These are phyloP conservation scores for Grus americana DNA, from an alignment of 2,113 vertebrate genomes.

Conservation along the genomic window DNA sequence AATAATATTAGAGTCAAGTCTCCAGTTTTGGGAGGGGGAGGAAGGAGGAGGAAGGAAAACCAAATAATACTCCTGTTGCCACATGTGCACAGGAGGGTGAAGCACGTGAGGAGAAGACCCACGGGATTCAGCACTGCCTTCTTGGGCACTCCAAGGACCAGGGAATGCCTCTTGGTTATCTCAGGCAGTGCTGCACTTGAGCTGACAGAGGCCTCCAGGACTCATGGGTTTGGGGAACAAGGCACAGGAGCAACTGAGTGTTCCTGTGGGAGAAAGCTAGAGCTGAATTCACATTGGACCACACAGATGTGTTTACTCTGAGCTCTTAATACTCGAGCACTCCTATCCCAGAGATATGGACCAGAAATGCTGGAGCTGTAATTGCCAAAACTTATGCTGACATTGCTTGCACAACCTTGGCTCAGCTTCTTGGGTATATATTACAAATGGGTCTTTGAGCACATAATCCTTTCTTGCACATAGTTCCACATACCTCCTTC, in stretches of 20 bases:
- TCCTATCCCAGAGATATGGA: background rate
- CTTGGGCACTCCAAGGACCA: background rate
- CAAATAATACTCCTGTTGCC: background rate
- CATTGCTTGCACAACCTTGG: background rate
- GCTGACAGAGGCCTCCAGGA: background rate
- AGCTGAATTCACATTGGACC: background rate
- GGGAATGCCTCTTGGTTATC: background rate
- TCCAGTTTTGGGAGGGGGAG: background rate
- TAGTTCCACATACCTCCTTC: background rate
- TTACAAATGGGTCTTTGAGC: background rate
- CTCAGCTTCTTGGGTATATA: background rate
- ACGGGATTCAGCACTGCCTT: background rate
- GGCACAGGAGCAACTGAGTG: background rate
- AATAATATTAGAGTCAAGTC: background rate
- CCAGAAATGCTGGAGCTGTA: background rate
- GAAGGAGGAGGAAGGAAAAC: background rate
- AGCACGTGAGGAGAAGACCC: background rate
- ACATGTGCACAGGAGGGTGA: accelerated
- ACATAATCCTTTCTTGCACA: background rate
- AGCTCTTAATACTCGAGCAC: background rate
- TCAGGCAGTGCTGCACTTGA: background rate
- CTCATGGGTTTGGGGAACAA: background rate
- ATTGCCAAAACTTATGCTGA: background rate
- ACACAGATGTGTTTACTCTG: background rate
- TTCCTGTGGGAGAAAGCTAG: background rate